phyloP scores from a whole-genome alignment of 2,113 vertebrate species.

The Myiozetetes cayanensis region DNA sequence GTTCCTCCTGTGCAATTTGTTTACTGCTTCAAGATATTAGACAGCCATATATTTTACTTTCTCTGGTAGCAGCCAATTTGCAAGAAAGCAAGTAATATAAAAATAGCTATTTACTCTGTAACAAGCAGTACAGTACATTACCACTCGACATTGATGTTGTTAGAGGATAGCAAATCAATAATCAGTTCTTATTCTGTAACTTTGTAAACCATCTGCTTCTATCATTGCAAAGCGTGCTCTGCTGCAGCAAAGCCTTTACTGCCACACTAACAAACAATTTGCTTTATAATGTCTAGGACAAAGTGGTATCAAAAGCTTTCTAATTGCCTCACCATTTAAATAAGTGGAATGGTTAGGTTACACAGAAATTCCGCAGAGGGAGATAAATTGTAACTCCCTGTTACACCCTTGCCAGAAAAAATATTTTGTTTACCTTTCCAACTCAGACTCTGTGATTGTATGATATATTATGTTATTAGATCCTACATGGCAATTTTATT shows the following conservation, averaged over 20 bases:
- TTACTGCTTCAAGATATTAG: slow-evolving; percentile 54
- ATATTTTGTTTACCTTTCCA: background rate
- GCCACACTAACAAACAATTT: slow-evolving; percentile 1
- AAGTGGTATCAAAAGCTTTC: slow-evolving; percentile 12
- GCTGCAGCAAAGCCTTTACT: slow-evolving; percentile 22
- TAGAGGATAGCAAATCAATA: slow-evolving; percentile 74
- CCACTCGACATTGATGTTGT: slow-evolving; percentile 54
- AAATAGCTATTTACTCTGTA: slow-evolving; percentile 73
- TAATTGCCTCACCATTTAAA: slow-evolving; percentile 8
- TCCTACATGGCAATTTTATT: background rate
- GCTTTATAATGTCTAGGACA: background rate
- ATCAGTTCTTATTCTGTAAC: slow-evolving; percentile 68
- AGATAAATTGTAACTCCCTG: background rate
- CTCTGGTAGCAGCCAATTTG: slow-evolving; percentile 68
- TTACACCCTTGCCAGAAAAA: background rate
- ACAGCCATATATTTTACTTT: slow-evolving; percentile 61
- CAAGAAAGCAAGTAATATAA: slow-evolving; percentile 73
- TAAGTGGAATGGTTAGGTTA: background rate
- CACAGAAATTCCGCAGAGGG: background rate
- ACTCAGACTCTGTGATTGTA: background rate
- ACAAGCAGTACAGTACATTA: slow-evolving; percentile 73
- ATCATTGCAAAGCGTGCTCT: slow-evolving; percentile 25
- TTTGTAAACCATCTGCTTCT: slow-evolving; percentile 65
- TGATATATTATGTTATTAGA: background rate
- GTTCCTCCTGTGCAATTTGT: slow-evolving; percentile 45